Evolutionary conservation across 2,888 invertebrate species (phyloP), one percentile per base, ranked within the genome.

Genomic region (Watsonalla binaria): DNA sequence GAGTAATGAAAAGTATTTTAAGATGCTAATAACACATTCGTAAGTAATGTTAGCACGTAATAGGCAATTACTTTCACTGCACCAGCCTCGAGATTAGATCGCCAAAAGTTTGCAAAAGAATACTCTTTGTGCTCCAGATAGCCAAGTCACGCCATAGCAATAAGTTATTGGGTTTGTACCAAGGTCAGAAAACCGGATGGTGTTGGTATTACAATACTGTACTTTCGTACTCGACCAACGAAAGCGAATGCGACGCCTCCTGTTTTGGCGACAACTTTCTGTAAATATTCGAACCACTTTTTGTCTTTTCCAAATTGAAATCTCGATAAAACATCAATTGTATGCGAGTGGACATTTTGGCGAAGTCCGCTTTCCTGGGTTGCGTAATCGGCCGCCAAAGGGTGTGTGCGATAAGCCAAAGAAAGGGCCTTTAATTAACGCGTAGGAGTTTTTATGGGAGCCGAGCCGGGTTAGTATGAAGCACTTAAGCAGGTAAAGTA

Each of bases 241-340:
- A 89, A 90, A 90, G 86, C 86, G 90, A 90, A 83, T 74, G 77
- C 74, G 73, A 63, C 61, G 74, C 65, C 80, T 81, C 82, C 84
- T 74, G 80, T 76, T 84, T 86, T 75, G 82, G 82, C 71, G 82
- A 82, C 85, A 86, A 83, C 86, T 88, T 89, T 87, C 87, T 80
- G 83, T 80, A 74, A 78, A 78, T 74, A 76, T 74, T 69, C 82
- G 73, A 80, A 82, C 85, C 73, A 80, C 84, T 87, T 89, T 90
- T 89, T 89, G 81, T 82, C 81, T 81, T 83, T 84, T 84, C 82
- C 81, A 80, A 85, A 83, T 83, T 75, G 73, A 76, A 80, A 76
- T 78, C 80, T 80, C 78, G 80, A 82, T 82, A 82, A 80, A 76
- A 69, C 83, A 80, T 85, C 86, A 82, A 85, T 85, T 80, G 81